phyloP scores from a whole-genome alignment of 2,113 vertebrate species.

The Neodon shergylaensis region DNA sequence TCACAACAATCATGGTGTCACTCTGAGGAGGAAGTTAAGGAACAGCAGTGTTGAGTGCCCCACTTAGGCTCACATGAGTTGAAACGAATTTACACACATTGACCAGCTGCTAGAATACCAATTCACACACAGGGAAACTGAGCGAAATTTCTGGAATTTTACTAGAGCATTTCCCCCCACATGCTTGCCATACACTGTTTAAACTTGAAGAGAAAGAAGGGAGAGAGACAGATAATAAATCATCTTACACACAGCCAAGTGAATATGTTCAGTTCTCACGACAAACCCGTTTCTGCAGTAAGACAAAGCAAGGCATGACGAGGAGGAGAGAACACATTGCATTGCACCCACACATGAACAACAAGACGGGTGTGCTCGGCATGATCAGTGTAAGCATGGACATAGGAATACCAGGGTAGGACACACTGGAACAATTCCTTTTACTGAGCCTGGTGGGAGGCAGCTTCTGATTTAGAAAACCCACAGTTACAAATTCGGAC shows the following conservation, averaged over 20 bases:
- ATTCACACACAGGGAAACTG: background rate
- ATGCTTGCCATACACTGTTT: background rate
- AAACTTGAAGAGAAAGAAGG: background rate
- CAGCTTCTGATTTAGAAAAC: background rate
- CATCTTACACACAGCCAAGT: background rate
- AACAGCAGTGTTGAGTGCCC: background rate
- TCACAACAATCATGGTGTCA: slow-evolving; percentile 58
- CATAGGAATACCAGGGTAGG: background rate
- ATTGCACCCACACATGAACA: background rate
- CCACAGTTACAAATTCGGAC: background rate
- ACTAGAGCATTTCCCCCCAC: background rate
- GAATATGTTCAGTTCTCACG: background rate
- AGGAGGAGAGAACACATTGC: background rate
- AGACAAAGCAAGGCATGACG: slow-evolving; percentile 22
- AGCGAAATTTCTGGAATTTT: background rate
- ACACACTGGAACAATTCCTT: background rate
- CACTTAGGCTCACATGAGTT: background rate
- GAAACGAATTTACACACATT: background rate
- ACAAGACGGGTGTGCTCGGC: background rate
- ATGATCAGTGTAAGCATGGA: background rate
- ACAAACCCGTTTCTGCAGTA: slow-evolving; percentile 35
- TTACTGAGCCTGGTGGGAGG: background rate
- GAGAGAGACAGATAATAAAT: background rate
- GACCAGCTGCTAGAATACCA: background rate
- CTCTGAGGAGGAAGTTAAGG: slow-evolving; percentile 40